Conservation (phyloP, 2,888 invertebrate species). For the Biston betularia region DNA sequence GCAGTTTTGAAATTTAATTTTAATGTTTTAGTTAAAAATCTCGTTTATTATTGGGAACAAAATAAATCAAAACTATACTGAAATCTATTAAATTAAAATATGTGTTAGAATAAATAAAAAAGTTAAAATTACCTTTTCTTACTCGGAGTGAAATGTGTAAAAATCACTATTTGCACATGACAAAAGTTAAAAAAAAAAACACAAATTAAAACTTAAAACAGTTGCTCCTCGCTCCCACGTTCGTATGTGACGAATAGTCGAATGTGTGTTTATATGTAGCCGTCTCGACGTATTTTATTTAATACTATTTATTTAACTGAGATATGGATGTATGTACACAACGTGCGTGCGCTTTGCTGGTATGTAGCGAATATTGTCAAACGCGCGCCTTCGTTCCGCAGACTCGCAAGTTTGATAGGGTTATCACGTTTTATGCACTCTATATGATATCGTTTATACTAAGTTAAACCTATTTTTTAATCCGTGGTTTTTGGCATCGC, state of each 20-base stretch:
- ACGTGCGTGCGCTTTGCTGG: conserved; percentile 50
- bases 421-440: conserved; percentile 24
- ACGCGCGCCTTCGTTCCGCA: conserved; percentile 42
- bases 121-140: conserved; percentile 4
- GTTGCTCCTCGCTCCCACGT: background rate
- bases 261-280: background rate
- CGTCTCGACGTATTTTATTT: conserved; percentile 1
- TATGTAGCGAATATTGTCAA: conserved; percentile 80
- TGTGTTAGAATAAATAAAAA: background rate
- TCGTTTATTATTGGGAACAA: background rate
- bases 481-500: no score
- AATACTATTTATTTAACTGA: conserved; percentile 18
- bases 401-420: conserved; percentile 35
- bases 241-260: background rate
- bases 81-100: no score
- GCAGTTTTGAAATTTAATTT: no score
- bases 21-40: no score
- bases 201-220: background rate
- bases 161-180: conserved; percentile 13
- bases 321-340: conserved; percentile 14
- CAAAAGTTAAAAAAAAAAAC: background rate
- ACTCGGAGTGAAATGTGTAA: background rate
- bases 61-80: background rate
- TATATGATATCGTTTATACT: background rate
- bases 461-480: no score